These are phyloP conservation scores for Ianthella basta DNA, from an alignment of 37 sponge, comb jelly and placozoan genomes.

Conservation along the genomic window DNA sequence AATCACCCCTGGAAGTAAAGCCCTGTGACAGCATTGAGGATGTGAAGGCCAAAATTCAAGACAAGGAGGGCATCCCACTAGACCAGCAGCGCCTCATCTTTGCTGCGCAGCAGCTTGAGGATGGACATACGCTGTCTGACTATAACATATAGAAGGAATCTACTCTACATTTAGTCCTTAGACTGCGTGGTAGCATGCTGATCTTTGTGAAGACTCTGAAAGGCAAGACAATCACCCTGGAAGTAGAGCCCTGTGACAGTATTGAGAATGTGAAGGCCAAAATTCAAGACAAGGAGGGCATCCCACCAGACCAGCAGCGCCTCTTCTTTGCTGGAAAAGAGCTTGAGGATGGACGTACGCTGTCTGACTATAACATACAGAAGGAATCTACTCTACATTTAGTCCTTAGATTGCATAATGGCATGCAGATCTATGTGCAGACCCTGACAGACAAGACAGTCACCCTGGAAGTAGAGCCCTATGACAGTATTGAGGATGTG, in stretches of 20 bases:
- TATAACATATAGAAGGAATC: constrained; percentile 31
- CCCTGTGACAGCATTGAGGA: too few species aligned
- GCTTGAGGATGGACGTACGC: neutral
- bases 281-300: neutral
- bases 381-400: too few species aligned
- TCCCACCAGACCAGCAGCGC: too few species aligned
- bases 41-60: too few species aligned
- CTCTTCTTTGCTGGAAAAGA: neutral
- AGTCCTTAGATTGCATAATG: constrained; percentile 37
- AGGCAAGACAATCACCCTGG: neutral
- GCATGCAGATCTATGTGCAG: constrained; percentile 67
- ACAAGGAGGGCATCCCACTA: too few species aligned
- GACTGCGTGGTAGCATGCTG: too few species aligned
- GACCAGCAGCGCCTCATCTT: constrained; percentile 49
- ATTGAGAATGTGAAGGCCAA: neutral
- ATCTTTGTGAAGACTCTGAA: too few species aligned
- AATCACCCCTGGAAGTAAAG: too few species aligned
- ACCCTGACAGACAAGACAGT: constrained; percentile 70
- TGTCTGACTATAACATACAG: too few species aligned
- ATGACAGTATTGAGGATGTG: constrained; percentile 69
- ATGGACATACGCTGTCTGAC: neutral
- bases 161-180: constrained; percentile 33
- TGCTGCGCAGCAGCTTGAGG: constrained; percentile 9
- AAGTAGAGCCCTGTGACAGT: neutral
- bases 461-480: constrained; percentile 67